Base-by-base conservation (phyloP, 2,888 invertebrate species). In the Philereme vetulata region DNA sequence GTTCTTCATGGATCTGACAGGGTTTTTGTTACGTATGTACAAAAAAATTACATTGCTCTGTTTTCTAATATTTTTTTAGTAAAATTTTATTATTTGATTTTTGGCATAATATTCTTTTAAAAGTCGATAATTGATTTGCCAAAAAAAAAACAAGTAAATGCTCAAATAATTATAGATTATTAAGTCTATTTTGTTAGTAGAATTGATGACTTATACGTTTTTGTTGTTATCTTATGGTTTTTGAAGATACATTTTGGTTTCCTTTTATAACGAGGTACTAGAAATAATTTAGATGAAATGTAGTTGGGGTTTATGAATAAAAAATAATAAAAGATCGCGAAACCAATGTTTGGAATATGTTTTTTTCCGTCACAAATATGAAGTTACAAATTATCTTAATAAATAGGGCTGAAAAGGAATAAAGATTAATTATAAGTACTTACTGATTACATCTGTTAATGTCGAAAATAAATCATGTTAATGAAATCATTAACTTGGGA, bases 191-290 rank as follows among this genome's bases (percentile, higher is more conserved):
- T 38, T 7, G 35, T 38, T 4, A 38, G 7, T 38, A 3, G 7
- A 36, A 5, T 36, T 36, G 1, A 36, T 36, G 21, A 21, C 21
- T 36, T 6, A 38, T 8, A 6, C 0, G 6, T 38, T 38, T 6
- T 6, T 38, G 5, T 38, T 8, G 1, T 38, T 38, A 36, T 36
- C 5, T 38, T 10, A 42, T 10, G 42, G 42, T n/a, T 42, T 42
- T 42, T 5, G 42, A 42, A n/a, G n/a, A 10, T 52, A n/a, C 38
- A 47, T 0, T 34, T 42, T 59, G 44, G 66, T 62, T 71, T 67
- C 66, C 71, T 73, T 62, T 42, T 56, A 63, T 72, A 77, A 78
- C 78, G 75, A 77, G 79, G 77, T 79, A 77, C 71, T 77, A 77
- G 65, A 43, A 49, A 33, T 57, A 61, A 50, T 60, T 62, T 57